A percentile compares a stretch with the other conserved stretches of the same genome.
Evolutionary conservation across 2,888 invertebrate species (phyloP).

Genomic region (Pterostichus niger): DNA sequence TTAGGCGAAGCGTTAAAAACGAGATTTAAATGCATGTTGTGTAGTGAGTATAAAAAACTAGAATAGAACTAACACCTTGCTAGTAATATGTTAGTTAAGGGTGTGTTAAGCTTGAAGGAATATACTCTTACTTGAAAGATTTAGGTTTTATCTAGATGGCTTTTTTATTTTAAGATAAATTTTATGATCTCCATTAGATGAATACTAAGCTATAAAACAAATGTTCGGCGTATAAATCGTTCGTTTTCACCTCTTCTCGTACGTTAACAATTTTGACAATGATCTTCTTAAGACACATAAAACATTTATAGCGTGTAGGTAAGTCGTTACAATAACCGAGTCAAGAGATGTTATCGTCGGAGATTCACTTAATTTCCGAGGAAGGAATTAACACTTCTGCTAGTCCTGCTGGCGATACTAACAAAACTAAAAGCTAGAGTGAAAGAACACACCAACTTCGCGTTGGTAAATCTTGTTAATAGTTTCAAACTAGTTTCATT

Average conservation of each 20-base stretch:
- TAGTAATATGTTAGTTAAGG: no score
- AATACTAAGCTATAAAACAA: slow-evolving; percentile 23
- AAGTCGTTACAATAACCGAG: not conserved
- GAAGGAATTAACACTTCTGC: slow-evolving; percentile 15
- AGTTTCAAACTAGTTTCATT: slow-evolving; percentile 41
- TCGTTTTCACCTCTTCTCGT: slow-evolving; percentile 10
- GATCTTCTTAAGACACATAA: slow-evolving; percentile 33
- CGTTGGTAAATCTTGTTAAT: slow-evolving; percentile 23
- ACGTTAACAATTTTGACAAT: slow-evolving; percentile 30
- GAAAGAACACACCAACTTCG: slow-evolving; percentile 8
- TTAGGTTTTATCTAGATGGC: not conserved
- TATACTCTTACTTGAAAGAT: no score
- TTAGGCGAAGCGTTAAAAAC: no score
- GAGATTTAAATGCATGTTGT: no score
- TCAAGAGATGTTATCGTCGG: slow-evolving; percentile 11
- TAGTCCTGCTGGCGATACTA: slow-evolving; percentile 3
- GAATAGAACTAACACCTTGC: no score
- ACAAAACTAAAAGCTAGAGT: not conserved
- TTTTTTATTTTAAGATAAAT: not conserved
- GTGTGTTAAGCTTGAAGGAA: no score
- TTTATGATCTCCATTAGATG: slow-evolving; percentile 1
- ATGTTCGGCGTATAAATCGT: slow-evolving; percentile 16
- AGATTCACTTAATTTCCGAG: slow-evolving; percentile 32
- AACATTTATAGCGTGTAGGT: slow-evolving; percentile 30
- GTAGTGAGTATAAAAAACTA: no score